Conservation (phyloP, 2,113 vertebrate genomes). For the Cinclus cinclus region DNA sequence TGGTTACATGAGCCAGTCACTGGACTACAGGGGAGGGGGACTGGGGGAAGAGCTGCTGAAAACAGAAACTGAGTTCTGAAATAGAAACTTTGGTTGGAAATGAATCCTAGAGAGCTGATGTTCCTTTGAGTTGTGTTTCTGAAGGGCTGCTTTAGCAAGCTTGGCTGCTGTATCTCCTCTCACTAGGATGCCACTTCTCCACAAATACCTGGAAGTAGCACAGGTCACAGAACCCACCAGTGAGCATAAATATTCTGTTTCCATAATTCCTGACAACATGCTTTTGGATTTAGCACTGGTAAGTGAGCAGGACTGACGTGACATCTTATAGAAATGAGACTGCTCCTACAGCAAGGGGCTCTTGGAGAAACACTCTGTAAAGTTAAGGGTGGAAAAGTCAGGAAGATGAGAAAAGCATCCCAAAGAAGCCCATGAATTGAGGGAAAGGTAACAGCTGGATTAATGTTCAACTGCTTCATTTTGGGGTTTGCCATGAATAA, state of each 20-base stretch:
- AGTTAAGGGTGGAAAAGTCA: neutral
- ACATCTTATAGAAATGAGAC: neutral
- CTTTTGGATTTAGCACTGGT: neutral
- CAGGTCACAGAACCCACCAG: neutral
- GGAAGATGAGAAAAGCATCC: neutral
- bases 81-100: neutral
- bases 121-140: neutral
- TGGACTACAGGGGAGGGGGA: neutral
- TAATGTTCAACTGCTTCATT: conserved; percentile 47
- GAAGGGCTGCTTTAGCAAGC: neutral
- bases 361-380: neutral
- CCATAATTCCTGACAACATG: neutral
- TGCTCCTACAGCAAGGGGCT: neutral
- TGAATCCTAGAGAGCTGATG: neutral
- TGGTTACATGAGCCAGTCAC: neutral
- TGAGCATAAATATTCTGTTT: neutral
- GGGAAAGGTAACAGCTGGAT: conserved; percentile 56
- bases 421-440: conserved; percentile 6
- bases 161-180: neutral
- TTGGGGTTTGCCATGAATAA: conserved; percentile 64
- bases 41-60: neutral
- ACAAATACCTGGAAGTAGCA: neutral
- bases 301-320: neutral
- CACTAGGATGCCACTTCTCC: neutral
- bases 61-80: neutral